Percentiles rank a stretch among this genome's conserved stretches.
phyloP scores from a whole-genome alignment of 2,113 vertebrate species.

The Brienomyrus brachyistius region DNA sequence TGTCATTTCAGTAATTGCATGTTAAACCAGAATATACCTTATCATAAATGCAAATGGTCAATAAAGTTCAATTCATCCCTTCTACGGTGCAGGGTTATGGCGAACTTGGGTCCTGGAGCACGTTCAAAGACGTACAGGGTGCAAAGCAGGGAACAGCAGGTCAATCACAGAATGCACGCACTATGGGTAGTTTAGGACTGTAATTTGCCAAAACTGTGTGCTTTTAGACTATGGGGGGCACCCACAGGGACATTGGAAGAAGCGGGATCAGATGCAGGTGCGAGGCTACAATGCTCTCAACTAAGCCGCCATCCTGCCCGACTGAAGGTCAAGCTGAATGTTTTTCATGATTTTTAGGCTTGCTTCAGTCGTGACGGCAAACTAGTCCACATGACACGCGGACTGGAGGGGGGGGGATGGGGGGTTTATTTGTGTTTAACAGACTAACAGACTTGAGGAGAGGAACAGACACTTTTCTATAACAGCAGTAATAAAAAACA shows the following conservation, averaged over 20 bases:
- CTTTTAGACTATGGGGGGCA: not conserved
- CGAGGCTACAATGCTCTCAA: not conserved
- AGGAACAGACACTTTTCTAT: not conserved
- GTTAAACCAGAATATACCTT: not conserved
- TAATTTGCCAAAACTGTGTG: not conserved
- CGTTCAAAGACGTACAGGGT: not conserved
- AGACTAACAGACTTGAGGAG: not conserved
- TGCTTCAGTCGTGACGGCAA: not conserved
- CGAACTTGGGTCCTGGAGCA: not conserved
- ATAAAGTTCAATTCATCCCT: not conserved
- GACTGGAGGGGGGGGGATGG: not conserved
- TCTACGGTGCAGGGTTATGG: not conserved
- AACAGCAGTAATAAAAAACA: not conserved
- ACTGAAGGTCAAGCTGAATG: not conserved
- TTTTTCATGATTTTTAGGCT: not conserved
- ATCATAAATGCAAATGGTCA: not conserved
- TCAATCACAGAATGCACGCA: not conserved
- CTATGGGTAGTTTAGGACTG: not conserved
- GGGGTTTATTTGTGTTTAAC: not conserved
- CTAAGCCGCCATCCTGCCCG: not conserved
- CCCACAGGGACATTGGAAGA: not conserved
- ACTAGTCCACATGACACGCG: not conserved
- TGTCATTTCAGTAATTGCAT: not conserved
- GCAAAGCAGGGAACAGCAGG: not conserved
- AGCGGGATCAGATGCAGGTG: not conserved